Conservation (phyloP, 2,888 invertebrate genomes). For the Bedellia somnulentella region DNA sequence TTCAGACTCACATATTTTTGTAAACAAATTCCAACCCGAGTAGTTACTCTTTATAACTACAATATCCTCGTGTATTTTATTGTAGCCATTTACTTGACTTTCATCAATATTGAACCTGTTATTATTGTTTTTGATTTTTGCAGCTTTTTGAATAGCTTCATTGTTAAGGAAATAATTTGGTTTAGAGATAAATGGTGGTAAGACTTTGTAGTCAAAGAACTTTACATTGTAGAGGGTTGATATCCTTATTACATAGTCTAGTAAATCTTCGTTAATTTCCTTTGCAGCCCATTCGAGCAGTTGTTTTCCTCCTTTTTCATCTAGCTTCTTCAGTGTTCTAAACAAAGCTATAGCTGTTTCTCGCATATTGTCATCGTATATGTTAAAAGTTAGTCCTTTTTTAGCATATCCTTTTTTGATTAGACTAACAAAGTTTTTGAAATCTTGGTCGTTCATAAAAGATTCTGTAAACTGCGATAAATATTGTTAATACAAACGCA, state of each 20-base stretch:
- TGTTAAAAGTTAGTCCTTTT: slow-evolving; percentile 42
- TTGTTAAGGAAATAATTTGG: slow-evolving; percentile 39
- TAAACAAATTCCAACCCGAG: slow-evolving; percentile 52
- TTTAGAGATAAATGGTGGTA: slow-evolving; percentile 50
- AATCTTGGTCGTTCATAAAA: slow-evolving; percentile 21
- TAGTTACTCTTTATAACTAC: slow-evolving; percentile 35
- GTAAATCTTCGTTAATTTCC: slow-evolving; percentile 49
- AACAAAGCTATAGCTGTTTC: slow-evolving; percentile 44
- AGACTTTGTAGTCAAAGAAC: slow-evolving; percentile 18
- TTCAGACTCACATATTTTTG: slow-evolving; percentile 44
- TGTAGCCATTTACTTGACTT: too few relatives aligned
- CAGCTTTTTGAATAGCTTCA: slow-evolving; percentile 36
- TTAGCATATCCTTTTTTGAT: slow-evolving; percentile 22
- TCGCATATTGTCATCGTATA: slow-evolving; percentile 47
- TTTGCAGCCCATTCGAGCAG: slow-evolving; percentile 33
- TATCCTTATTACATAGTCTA: slow-evolving; percentile 43
- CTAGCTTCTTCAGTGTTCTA: slow-evolving; percentile 33
- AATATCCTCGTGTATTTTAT: slow-evolving; percentile 13
- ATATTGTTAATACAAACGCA: neutral
- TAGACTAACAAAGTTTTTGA: slow-evolving; percentile 19
- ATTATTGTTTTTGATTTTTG: slow-evolving; percentile 21
- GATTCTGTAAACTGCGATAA: slow-evolving; percentile 16
- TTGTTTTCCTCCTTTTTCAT: slow-evolving; percentile 27
- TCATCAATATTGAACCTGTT: neutral
- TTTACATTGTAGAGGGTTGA: slow-evolving; percentile 34